These are phyloP conservation scores for Arctocebus calabarensis DNA, from an alignment of 2,797 vertebrate species.

Conservation along the genomic window DNA sequence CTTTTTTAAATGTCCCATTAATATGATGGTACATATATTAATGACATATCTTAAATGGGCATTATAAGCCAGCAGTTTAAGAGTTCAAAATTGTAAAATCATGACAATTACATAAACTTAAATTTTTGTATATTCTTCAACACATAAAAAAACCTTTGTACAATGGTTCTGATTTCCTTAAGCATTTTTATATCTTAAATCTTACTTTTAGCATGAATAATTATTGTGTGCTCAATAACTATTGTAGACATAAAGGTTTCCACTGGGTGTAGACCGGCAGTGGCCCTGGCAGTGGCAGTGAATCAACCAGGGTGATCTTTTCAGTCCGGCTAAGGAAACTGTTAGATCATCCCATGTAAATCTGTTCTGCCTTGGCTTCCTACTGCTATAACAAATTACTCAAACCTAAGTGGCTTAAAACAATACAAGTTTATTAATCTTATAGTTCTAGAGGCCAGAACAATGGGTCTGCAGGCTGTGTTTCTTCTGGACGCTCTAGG, in stretches of 20 bases:
- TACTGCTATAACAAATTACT: neutral
- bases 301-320: neutral
- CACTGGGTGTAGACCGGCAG: accelerated
- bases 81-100: conserved; percentile 13
- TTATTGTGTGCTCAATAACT: too few relatives aligned
- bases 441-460: neutral
- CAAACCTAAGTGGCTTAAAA: neutral
- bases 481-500: neutral
- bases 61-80: neutral
- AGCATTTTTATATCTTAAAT: neutral
- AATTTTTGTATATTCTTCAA: neutral
- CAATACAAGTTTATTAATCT: neutral
- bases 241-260: neutral
- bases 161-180: neutral
- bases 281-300: neutral
- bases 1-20: too few relatives aligned
- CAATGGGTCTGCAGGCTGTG: neutral
- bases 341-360: neutral
- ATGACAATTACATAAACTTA: neutral
- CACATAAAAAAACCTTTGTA: neutral
- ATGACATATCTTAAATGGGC: neutral
- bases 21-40: too few relatives aligned
- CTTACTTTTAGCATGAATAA: neutral
- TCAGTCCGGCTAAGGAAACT: neutral
- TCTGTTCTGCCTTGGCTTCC: neutral